Base-by-base conservation (phyloP, 2,797 vertebrate genomes). In the Gouania willdenowi region DNA sequence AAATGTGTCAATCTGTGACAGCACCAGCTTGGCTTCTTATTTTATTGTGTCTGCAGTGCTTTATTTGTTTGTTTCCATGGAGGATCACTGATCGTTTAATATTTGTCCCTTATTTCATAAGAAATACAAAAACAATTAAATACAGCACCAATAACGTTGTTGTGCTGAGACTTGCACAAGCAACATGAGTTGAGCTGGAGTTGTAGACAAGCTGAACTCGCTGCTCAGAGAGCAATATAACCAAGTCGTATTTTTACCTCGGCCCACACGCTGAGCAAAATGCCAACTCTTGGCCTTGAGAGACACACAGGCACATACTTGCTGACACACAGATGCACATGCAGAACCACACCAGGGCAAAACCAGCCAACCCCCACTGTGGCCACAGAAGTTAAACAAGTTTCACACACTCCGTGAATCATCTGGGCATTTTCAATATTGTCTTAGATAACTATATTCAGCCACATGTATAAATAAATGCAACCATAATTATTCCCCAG, bases 311-410 rank as follows among this genome's bases (percentile, higher is more conserved):
- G 17, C 37, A 36, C 7, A 29, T 52, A 46, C 36, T 42, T 9
- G 21, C 68, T 48, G 32, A 46, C 26, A 67, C 54, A 52, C 47
- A 71, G 44, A 54, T 6, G 16, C 49, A 68, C 62, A 70, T 18
- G 45, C 39, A 61, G 40, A 74, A 70, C 78, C 70, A 73, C 74
- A 75, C 70, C 68, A 68, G 79, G 78, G 84, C 72, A 71, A 65
- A 69, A 71, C 65, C 74, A 76, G 62, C 55, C 51, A 36, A 65
- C 78, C 71, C 22, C 73, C n/a, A 20, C 24, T 48, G 55, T 43
- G 2, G 49, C 82, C 83, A 8, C 83, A 75, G 71, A 82, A 84
- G 75, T 79, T 84, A 84, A 86, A 86, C 83, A 86, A 79, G 79
- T 79, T 77, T 78, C 70, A 82, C 82, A 83, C 80, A 78, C 79